phyloP scores from a whole-genome alignment of 2,797 vertebrate genomes.

The Alosa sapidissima region DNA sequence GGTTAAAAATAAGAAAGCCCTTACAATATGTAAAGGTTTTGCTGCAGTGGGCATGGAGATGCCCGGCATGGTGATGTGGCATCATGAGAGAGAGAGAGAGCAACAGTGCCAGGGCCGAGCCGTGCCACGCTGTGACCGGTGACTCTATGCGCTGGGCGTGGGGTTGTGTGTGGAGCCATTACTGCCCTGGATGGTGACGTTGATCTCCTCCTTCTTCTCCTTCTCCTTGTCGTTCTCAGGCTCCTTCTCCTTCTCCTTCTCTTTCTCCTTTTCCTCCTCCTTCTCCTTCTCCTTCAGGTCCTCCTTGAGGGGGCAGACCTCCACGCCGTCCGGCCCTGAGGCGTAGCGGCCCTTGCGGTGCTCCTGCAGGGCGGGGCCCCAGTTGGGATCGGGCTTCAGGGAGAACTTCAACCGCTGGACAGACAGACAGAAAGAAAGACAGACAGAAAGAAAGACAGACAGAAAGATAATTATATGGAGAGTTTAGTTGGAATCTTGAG shows the following conservation, averaged over 20 bases:
- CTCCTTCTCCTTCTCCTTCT: constrained; percentile 55
- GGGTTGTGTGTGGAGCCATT: constrained; percentile 91
- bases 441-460: constrained; percentile 19
- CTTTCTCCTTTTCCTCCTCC: constrained; percentile 64
- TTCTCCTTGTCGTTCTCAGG: constrained; percentile 59
- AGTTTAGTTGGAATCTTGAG: neutral
- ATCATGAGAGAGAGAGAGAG: constrained; percentile 59
- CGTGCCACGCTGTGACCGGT: neutral
- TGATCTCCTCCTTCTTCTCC: constrained; percentile 82
- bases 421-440: constrained; percentile 24
- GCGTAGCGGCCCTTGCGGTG: constrained; percentile 93
- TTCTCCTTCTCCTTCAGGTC: constrained; percentile 72
- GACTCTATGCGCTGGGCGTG: constrained; percentile 89
- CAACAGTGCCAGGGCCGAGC: constrained; percentile 28
- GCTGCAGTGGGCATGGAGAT: constrained; percentile 75
- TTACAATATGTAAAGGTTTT: constrained; percentile 86
- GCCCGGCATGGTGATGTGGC: constrained; percentile 74
- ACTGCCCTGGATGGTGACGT: constrained; percentile 87
- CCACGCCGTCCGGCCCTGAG: constrained; percentile 72
- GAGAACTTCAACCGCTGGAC: constrained; percentile 90
- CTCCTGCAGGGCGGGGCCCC: constrained; percentile 92
- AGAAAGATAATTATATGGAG: neutral
- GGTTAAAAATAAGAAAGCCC: constrained; percentile 82
- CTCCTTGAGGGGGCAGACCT: constrained; percentile 70
- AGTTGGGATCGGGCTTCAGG: constrained; percentile 84